These are phyloP conservation scores for Phymatocera aterrima DNA, from an alignment of 2,888 invertebrate genomes.

Conservation along the genomic window DNA sequence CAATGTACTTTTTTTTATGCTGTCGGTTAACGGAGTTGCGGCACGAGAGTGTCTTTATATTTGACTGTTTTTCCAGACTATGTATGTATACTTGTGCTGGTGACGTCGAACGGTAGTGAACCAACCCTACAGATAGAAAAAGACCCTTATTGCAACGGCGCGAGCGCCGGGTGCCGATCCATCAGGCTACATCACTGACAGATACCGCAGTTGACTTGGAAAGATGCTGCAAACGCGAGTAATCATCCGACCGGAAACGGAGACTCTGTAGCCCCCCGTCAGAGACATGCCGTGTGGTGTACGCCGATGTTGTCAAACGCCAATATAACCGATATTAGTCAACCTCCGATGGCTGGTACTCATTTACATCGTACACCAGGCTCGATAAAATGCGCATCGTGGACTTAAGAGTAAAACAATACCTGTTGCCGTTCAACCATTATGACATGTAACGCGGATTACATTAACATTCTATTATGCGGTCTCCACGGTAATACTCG, in stretches of 20 bases:
- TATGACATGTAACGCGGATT: slow-evolving; percentile 28
- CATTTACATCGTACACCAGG: neutral
- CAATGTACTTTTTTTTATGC: neutral
- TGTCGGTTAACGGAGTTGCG: slow-evolving; percentile 19
- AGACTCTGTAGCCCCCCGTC: slow-evolving; percentile 49
- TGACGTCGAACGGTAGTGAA: slow-evolving; percentile 22
- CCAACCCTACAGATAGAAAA: slow-evolving; percentile 1
- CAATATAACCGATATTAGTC: neutral
- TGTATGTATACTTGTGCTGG: neutral
- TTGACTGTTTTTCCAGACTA: neutral
- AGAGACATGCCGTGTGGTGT: slow-evolving; percentile 39
- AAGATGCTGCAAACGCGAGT: slow-evolving; percentile 32
- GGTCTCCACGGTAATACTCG: neutral
- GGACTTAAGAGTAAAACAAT: slow-evolving; percentile 27
- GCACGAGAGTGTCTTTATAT: slow-evolving; percentile 1
- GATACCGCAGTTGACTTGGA: slow-evolving; percentile 42
- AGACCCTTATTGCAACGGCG: neutral
- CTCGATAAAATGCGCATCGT: slow-evolving; percentile 20
- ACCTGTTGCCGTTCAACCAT: neutral
- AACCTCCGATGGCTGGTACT: slow-evolving; percentile 4
- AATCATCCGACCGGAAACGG: slow-evolving; percentile 26
- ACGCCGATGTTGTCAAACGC: slow-evolving; percentile 2
- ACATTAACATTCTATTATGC: slow-evolving; percentile 16
- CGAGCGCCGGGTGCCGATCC: slow-evolving; percentile 29
- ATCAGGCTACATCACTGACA: slow-evolving; percentile 43